These are phyloP conservation scores for Prenolepis imparis DNA, from an alignment of 2,888 invertebrate genomes.

Conservation along the genomic window DNA sequence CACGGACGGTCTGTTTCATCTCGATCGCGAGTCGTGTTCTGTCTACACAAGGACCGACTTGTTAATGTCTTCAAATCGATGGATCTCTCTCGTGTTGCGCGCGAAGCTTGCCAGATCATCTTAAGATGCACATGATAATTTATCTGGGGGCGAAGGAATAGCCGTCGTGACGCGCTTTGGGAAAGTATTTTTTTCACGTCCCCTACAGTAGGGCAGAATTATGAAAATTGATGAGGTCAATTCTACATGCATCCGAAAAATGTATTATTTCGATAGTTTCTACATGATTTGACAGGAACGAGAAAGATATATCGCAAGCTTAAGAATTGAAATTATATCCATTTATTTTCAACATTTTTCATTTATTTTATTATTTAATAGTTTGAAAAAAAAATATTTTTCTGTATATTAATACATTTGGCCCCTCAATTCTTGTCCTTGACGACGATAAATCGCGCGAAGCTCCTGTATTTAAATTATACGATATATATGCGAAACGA, in stretches of 20 bases:
- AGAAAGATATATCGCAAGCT: background rate
- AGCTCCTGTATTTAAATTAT: conserved; percentile 18
- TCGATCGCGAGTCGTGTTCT: conserved; percentile 25
- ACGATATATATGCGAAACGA: background rate
- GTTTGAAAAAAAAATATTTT: background rate
- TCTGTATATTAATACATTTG: background rate
- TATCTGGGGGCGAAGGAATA: conserved; percentile 11
- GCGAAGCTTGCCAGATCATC: conserved; percentile 40
- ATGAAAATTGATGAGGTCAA: background rate
- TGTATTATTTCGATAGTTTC: background rate
- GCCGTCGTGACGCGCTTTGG: background rate
- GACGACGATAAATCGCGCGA: background rate
- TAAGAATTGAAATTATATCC: background rate
- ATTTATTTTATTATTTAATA: background rate
- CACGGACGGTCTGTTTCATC: conserved; percentile 39
- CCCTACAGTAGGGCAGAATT: background rate
- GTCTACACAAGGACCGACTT: conserved; percentile 42
- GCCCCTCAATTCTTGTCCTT: background rate
- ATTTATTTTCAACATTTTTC: background rate
- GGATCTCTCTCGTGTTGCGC: conserved; percentile 27
- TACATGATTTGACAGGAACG: background rate
- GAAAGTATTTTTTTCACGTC: conserved; percentile 13
- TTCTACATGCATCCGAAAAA: background rate
- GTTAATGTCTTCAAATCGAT: conserved; percentile 39
- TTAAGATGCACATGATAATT: conserved; percentile 37